Conservation (phyloP, 2,113 vertebrate genomes). For the Eptesicus fuscus region DNA sequence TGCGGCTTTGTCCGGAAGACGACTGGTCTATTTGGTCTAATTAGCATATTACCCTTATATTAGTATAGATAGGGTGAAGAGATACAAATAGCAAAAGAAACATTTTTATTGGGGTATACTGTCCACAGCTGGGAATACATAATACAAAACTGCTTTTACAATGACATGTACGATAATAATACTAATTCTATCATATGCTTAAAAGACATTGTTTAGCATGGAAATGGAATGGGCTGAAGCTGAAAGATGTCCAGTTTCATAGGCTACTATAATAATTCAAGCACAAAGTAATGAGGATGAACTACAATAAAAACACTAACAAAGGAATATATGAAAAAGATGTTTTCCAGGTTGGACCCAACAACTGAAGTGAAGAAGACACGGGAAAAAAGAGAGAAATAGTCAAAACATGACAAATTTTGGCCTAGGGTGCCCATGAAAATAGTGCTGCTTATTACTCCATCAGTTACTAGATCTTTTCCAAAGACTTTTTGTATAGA, state of each 20-base stretch:
- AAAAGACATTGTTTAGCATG: neutral
- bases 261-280: neutral
- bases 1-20: too few relatives aligned
- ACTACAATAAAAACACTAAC: neutral
- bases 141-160: neutral
- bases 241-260: neutral
- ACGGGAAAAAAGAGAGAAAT: neutral
- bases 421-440: neutral
- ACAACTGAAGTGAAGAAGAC: neutral
- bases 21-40: too few relatives aligned
- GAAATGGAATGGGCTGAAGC: neutral
- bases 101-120: neutral
- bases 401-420: neutral
- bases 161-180: neutral
- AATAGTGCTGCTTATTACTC: neutral
- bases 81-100: conserved; percentile 22
- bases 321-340: neutral
- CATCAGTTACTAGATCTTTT: neutral
- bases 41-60: too few relatives aligned
- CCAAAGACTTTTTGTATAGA: neutral
- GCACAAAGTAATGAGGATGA: neutral
- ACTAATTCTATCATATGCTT: conserved; percentile 1
- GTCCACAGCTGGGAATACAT: neutral
- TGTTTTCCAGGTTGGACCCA: neutral
- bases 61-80: neutral